Evolutionary conservation across 2,888 invertebrate species (phyloP), one percentile per base, ranked within the genome.

Genomic region (Anagyrus pseudococci): DNA sequence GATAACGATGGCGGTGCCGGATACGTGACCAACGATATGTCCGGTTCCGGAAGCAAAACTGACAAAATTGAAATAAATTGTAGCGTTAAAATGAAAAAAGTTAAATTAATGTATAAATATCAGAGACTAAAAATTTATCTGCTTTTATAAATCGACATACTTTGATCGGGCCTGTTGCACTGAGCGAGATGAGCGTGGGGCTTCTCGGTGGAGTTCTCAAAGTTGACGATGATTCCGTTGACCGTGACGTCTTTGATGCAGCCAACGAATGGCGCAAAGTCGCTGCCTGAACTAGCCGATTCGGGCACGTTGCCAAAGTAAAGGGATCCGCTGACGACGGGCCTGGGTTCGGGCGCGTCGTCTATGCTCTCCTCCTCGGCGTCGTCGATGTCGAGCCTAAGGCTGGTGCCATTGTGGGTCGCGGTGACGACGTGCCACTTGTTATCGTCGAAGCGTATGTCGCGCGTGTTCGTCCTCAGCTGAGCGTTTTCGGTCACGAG

Each of bases 401-500:
- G 82, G 22, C 86, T 85, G 29, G 84, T 83, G 29, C 84, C 83
- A 71, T 89, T 88, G 75, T 94, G 93, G 2, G 89, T 89, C 4
- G 94, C 91, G 0, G 93, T 92, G 6, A 98, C 91, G 17, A 94
- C 95, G 82, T 98, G 98, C 95, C 98, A 98, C 73, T 91, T 88
- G 20, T 92, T 92, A 82, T 98, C 97, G 77, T 94, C 92, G 80
- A 93, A 93, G n/a, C 81, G 83, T 4, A 78, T 76, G 2, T 74
- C 77, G 1, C 69, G 68, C 0, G 89, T 87, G 37, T 84, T 83
- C 10, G 93, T 75, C 66, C 87, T 85, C 59, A 87, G 87, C 65
- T 87, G 85, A 58, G 87, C 87, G 15, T 88, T 87, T 72, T 90
- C 89, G 71, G 90, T 90, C 71, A 88, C 88, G 46, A 91, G 84